phyloP scores from a whole-genome alignment of 2,113 vertebrate genomes.

The Gasterosteus nipponicus region DNA sequence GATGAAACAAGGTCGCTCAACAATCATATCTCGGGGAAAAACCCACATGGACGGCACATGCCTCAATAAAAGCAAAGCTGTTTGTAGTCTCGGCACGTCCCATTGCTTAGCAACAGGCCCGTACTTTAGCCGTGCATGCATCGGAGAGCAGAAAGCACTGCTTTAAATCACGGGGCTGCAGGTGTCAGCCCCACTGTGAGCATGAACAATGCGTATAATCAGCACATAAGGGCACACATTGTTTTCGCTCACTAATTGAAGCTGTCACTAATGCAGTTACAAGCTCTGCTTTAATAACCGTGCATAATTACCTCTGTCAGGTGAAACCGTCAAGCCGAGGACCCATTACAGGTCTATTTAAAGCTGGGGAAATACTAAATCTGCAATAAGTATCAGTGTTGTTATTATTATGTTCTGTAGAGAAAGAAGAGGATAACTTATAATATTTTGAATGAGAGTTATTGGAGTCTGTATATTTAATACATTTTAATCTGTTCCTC shows the following conservation, averaged over 20 bases:
- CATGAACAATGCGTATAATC: constrained; percentile 52
- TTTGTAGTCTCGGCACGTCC: constrained; percentile 54
- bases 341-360: constrained; percentile 27
- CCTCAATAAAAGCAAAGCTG: constrained; percentile 41
- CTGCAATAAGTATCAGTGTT: not conserved
- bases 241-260: constrained; percentile 60
- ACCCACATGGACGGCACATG: constrained; percentile 45
- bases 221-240: constrained; percentile 34
- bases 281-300: constrained; percentile 43
- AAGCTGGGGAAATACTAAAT: constrained; percentile 25
- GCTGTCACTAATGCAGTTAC: constrained; percentile 41
- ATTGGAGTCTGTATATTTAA: constrained; percentile 41
- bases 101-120: constrained; percentile 71
- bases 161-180: constrained; percentile 47
- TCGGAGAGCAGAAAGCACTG: constrained; percentile 13
- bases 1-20: constrained; percentile 57
- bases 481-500: constrained; percentile 65
- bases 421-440: constrained; percentile 9
- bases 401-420: not conserved
- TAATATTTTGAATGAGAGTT: not conserved
- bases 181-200: constrained; percentile 45
- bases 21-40: constrained; percentile 44
- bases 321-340: constrained; percentile 29
- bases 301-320: constrained; percentile 48
- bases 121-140: constrained; percentile 36